Evolutionary conservation across 2,888 invertebrate genomes (phyloP).

Genomic region (Nycteola revayana): DNA sequence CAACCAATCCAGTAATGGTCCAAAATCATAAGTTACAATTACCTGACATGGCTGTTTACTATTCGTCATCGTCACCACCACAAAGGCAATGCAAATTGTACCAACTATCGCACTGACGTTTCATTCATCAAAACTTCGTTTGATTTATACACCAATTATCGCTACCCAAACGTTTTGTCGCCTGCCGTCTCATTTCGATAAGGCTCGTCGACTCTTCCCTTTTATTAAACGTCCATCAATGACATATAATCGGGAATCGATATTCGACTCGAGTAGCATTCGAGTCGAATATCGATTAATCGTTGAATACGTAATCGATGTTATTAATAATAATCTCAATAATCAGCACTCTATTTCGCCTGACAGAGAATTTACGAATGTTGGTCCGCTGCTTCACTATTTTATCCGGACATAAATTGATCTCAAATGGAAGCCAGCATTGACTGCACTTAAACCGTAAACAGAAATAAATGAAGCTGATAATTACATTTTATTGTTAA

Average conservation of each 20-base stretch:
- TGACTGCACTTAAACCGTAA: constrained; percentile 28
- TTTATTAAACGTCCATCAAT: constrained; percentile 20
- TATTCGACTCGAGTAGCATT: constrained; percentile 11
- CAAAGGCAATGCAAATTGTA: constrained; percentile 22
- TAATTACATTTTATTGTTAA: too few relatives aligned
- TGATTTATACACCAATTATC: constrained; percentile 20
- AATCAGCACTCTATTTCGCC: constrained; percentile 27
- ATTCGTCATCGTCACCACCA: constrained; percentile 26
- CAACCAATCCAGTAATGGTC: constrained; percentile 6
- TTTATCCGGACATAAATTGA: constrained; percentile 38
- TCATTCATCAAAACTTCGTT: constrained; percentile 45
- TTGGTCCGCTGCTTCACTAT: constrained; percentile 28
- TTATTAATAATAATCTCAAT: constrained; percentile 10
- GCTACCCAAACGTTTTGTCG: constrained; percentile 12
- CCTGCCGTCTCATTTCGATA: constrained; percentile 15
- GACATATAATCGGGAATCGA: constrained; percentile 9
- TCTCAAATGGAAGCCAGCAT: constrained; percentile 37
- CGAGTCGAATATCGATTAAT: constrained; percentile 33
- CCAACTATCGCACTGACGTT: constrained; percentile 27
- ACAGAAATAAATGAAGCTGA: constrained; percentile 42
- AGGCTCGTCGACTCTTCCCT: constrained; percentile 11
- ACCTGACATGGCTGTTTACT: constrained; percentile 25
- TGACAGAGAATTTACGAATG: constrained; percentile 23
- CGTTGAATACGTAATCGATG: constrained; percentile 8
- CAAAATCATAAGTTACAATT: constrained; percentile 29